A percentile compares a stretch with the other conserved stretches of the same genome.
Conservation (phyloP, 2,888 invertebrate species). For the Caenorhabditis uteleia region DNA sequence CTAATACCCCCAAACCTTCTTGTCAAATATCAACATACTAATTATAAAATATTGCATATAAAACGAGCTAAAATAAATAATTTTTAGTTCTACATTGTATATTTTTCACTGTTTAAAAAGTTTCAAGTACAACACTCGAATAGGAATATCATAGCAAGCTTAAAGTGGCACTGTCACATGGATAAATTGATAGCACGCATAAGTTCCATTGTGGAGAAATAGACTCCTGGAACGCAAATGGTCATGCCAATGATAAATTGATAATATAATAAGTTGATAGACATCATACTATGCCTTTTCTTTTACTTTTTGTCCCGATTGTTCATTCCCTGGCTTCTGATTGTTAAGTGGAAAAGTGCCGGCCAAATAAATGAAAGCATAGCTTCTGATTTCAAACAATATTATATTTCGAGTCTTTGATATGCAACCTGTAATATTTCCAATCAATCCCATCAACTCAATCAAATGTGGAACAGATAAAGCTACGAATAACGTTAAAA, state of each 20-base stretch:
- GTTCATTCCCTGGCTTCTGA: constrained; percentile 83
- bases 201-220: constrained; percentile 67
- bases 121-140: too few species aligned
- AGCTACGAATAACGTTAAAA: constrained; percentile 81
- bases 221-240: constrained; percentile 86
- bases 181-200: constrained; percentile 56
- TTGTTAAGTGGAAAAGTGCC: constrained; percentile 92
- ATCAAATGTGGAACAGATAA: constrained; percentile 97
- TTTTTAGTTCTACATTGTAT: too few species aligned
- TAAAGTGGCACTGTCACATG: constrained; percentile 42
- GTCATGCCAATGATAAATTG: constrained; percentile 88
- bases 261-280: constrained; percentile 77
- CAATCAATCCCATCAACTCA: constrained; percentile 97
- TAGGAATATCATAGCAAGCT: constrained; percentile 64
- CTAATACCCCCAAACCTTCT: too few species aligned
- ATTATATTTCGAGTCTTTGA: background rate
- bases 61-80: too few species aligned
- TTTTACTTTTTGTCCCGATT: constrained; percentile 70
- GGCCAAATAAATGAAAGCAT: constrained; percentile 99
- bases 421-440: constrained; percentile 83
- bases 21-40: too few species aligned
- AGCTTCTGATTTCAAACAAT: constrained; percentile 75
- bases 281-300: too few species aligned
- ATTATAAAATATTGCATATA: too few species aligned
- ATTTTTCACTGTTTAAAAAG: too few species aligned